Evolutionary conservation across 2,888 invertebrate genomes (phyloP).

Genomic region (Microdon myrmicae): DNA sequence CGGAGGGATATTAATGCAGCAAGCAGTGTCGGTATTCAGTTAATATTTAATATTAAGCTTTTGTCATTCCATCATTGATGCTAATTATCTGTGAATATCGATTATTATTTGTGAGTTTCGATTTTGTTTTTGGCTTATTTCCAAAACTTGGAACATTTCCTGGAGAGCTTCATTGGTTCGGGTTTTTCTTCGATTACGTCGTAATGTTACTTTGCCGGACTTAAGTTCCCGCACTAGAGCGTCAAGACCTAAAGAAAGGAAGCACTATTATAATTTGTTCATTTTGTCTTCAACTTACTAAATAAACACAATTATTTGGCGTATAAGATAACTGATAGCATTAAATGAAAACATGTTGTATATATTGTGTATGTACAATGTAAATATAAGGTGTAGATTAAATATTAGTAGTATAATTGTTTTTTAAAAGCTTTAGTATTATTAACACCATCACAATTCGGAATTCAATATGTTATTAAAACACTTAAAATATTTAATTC

Average conservation of each 20-base stretch:
- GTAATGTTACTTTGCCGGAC: constrained; percentile 64
- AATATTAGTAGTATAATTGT: constrained; percentile 40
- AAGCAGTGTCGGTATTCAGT: too few species aligned
- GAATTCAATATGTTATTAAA: too few species aligned
- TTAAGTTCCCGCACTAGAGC: constrained; percentile 66
- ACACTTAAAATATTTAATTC: too few species aligned
- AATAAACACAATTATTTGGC: too few species aligned
- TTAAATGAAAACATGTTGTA: too few species aligned
- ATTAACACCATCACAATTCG: too few species aligned
- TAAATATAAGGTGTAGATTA: constrained; percentile 2
- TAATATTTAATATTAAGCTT: neutral
- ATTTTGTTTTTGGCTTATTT: constrained; percentile 66
- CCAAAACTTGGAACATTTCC: constrained; percentile 66
- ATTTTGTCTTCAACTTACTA: too few species aligned
- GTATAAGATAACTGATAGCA: too few species aligned
- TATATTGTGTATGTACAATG: too few species aligned
- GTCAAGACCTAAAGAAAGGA: constrained; percentile 63
- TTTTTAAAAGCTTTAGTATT: too few species aligned
- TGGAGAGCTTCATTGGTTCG: constrained; percentile 64
- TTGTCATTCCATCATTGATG: neutral
- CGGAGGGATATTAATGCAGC: too few species aligned
- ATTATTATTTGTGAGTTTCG: constrained; percentile 64
- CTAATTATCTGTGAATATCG: constrained; percentile 56
- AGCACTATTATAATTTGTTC: neutral
- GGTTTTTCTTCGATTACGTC: constrained; percentile 64